Evolutionary conservation across 2,797 vertebrate genomes (phyloP).

Genomic region (Lepidocolaptes lacrymiger): DNA sequence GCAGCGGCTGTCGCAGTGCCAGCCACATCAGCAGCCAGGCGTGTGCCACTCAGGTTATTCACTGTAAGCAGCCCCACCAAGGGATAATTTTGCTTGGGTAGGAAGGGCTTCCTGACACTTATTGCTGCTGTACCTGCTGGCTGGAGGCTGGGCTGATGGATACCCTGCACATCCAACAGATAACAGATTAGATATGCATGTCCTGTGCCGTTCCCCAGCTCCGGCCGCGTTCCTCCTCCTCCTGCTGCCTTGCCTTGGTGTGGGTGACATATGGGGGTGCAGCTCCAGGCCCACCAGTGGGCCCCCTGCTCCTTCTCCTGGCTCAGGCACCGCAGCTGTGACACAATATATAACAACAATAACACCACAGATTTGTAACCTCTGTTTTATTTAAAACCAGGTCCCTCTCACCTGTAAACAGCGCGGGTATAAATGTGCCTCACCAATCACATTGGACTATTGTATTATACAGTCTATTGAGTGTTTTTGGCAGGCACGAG

Average conservation of each 20-base stretch:
- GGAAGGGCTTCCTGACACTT: conserved; percentile 46
- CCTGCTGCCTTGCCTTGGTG: background rate
- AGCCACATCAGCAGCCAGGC: accelerated
- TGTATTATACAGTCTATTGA: conserved; percentile 74
- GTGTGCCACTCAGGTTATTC: accelerated
- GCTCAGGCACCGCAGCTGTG: background rate
- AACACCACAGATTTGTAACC: background rate
- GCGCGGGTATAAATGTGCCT: conserved; percentile 65
- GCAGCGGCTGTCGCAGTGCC: accelerated
- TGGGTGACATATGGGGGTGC: background rate
- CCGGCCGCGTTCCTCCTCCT: background rate
- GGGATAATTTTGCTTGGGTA: conserved; percentile 20
- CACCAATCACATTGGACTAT: conserved; percentile 71
- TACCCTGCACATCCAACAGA: conserved; percentile 33
- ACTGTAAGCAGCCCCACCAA: background rate
- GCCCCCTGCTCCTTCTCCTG: background rate
- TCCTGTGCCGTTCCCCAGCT: background rate
- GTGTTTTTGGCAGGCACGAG: conserved; percentile 74
- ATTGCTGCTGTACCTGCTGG: background rate
- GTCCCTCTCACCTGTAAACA: conserved; percentile 72
- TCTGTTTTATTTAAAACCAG: conserved; percentile 65
- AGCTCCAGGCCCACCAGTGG: background rate
- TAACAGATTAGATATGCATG: background rate
- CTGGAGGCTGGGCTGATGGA: conserved; percentile 47
- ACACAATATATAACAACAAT: background rate